Evolutionary conservation across 2,113 vertebrate genomes (phyloP).

Genomic region (Calidris pugnax): DNA sequence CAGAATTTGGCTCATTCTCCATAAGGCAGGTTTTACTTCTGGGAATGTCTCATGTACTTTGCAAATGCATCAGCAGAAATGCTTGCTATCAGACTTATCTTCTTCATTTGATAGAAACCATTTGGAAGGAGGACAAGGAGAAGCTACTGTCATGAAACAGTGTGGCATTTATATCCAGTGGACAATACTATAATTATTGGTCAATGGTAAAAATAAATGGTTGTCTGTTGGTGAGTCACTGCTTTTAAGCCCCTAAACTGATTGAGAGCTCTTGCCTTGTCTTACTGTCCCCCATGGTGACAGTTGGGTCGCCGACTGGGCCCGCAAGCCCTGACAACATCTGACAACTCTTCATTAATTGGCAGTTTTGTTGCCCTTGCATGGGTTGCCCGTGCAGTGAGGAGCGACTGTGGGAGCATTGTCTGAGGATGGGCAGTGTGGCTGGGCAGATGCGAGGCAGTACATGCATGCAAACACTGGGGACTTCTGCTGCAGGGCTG

Average conservation of each 20-base stretch:
- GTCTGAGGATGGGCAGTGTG: not conserved
- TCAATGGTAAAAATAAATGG: constrained; percentile 16
- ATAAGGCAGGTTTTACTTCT: not conserved
- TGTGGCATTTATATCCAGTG: constrained; percentile 10
- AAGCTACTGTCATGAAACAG: constrained; percentile 26
- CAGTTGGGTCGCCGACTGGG: constrained; percentile 33
- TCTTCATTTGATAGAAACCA: not conserved
- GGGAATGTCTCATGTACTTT: accelerated
- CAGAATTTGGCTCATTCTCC: not conserved
- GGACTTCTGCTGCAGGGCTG: not conserved
- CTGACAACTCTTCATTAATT: constrained; percentile 25
- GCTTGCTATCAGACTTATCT: not conserved
- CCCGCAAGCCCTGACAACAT: constrained; percentile 3
- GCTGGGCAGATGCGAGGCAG: not conserved
- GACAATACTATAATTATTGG: constrained; percentile 52
- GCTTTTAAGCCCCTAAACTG: constrained; percentile 61
- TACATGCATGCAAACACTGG: accelerated
- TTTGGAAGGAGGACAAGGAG: constrained; percentile 7
- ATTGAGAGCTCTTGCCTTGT: constrained; percentile 38
- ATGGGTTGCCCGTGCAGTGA: not conserved
- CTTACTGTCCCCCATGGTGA: constrained; percentile 54
- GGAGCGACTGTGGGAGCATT: constrained; percentile 32
- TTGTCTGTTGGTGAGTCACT: constrained; percentile 27
- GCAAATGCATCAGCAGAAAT: not conserved
- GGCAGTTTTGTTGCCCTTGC: not conserved